Base-by-base conservation (phyloP, 2,888 invertebrate genomes). In the Polia nebulosa region DNA sequence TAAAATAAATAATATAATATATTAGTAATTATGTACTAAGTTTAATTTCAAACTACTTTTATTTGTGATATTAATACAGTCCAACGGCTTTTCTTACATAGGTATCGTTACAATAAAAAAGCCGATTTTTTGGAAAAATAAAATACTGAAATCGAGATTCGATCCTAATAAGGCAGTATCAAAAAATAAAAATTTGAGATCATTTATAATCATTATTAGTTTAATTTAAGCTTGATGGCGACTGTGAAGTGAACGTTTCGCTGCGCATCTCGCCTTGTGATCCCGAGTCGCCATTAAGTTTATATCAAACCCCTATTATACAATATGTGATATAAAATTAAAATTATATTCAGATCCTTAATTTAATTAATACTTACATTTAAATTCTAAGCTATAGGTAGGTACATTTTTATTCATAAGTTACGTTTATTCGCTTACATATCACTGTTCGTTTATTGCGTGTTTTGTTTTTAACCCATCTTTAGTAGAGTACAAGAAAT, bases 1-100 rank as follows among this genome's bases (percentile, higher is more conserved):
- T 78, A 77, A n/a, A 59, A 63, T 79, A 77, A 69, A 74, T 76
- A 69, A 74, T 76, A 78, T 59, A 57, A 55, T 44, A 64, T 53
- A 56, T 66, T 77, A 58, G 29, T 44, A 41, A 44, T 32, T 66
- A 56, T 17, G 29, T 60, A 56, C 27, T 25, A 29, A 5, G 15
- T 41, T 41, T 47, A 29, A 55, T 41, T 56, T 64, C 20, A 34
- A 59, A 60, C 22, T 66, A 73, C 20, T 32, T 53, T n/a, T 57
- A 58, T 72, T 67, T 52, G 51, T 72, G 68, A 66, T 66, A n/a
- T n/a, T n/a, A 34, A 34, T 47, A 47, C 65, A 73, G 72, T 69
- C 61, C 17, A 44, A 44, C 57, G 22, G 53, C 53, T 44, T 44
- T 36, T 9, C 2, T 36, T 36, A 41, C 27, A 58, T 44, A n/a